These are phyloP conservation scores for Equus przewalskii DNA, from an alignment of 2,113 vertebrate species.

Conservation along the genomic window DNA sequence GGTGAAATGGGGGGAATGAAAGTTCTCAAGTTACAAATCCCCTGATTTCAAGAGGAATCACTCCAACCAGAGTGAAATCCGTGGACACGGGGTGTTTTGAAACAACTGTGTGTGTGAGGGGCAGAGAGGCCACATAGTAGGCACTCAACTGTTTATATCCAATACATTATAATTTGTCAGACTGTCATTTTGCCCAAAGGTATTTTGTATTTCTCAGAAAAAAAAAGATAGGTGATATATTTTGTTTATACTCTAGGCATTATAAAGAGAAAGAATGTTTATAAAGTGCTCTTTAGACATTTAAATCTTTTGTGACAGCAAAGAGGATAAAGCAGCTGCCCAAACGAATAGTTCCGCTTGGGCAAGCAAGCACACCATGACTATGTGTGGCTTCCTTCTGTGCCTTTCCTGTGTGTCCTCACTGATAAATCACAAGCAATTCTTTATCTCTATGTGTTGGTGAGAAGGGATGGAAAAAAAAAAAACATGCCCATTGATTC, in stretches of 20 bases:
- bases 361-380: conserved; percentile 14
- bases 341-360: background rate
- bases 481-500: conserved; percentile 36
- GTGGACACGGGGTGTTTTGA: background rate
- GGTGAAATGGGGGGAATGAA: background rate
- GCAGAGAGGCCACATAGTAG: background rate
- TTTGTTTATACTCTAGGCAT: background rate
- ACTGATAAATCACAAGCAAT: conserved; percentile 77
- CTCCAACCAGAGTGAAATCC: background rate
- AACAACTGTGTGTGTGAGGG: background rate
- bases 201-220: background rate
- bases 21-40: background rate
- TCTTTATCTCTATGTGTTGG: conserved; percentile 57
- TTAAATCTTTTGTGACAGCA: conserved; percentile 69
- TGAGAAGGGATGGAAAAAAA: conserved; percentile 58
- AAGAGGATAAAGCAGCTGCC: conserved; percentile 34
- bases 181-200: background rate
- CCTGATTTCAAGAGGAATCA: background rate
- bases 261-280: conserved; percentile 48
- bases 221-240: background rate
- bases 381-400: background rate
- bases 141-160: background rate
- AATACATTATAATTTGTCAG: conserved; percentile 20
- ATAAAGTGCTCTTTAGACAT: conserved; percentile 54
- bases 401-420: conserved; percentile 63